These are phyloP conservation scores for Dinoponera quadriceps DNA, from an alignment of 1,140 invertebrate genomes.

Conservation along the genomic window DNA sequence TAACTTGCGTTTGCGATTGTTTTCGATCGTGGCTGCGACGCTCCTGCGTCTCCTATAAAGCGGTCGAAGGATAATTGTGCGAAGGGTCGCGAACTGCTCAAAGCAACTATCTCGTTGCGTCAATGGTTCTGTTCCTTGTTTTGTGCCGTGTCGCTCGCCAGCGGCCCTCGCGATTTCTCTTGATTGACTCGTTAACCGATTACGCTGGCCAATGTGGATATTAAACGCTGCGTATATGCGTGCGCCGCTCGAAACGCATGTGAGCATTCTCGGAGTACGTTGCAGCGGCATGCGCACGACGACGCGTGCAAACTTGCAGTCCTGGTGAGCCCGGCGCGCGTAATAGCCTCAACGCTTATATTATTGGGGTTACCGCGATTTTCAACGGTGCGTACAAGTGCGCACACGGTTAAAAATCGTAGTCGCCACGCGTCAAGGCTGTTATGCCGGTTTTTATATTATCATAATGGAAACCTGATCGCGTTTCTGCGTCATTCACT, in stretches of 20 bases:
- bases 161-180: conserved; percentile 71
- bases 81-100: conserved; percentile 36
- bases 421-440: too few species aligned
- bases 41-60: conserved; percentile 11
- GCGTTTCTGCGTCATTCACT: neutral
- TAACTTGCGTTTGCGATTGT: neutral
- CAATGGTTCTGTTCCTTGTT: conserved; percentile 49
- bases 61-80: conserved; percentile 27
- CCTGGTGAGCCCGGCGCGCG: neutral
- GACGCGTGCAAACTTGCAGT: conserved; percentile 35
- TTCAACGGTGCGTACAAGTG: too few species aligned
- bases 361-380: too few species aligned
- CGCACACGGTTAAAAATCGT: too few species aligned
- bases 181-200: conserved; percentile 79
- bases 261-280: conserved; percentile 24
- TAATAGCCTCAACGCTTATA: too few species aligned
- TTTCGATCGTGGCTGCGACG: neutral
- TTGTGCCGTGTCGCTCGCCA: conserved; percentile 7
- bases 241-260: conserved; percentile 36
- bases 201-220: conserved; percentile 62
- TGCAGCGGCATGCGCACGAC: conserved; percentile 6
- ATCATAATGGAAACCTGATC: conserved; percentile 38
- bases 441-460: too few species aligned
- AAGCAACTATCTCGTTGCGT: conserved; percentile 43
- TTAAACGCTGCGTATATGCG: conserved; percentile 7